phyloP scores from a whole-genome alignment of 2,888 invertebrate species.

The Macrosoma leucophasiata region DNA sequence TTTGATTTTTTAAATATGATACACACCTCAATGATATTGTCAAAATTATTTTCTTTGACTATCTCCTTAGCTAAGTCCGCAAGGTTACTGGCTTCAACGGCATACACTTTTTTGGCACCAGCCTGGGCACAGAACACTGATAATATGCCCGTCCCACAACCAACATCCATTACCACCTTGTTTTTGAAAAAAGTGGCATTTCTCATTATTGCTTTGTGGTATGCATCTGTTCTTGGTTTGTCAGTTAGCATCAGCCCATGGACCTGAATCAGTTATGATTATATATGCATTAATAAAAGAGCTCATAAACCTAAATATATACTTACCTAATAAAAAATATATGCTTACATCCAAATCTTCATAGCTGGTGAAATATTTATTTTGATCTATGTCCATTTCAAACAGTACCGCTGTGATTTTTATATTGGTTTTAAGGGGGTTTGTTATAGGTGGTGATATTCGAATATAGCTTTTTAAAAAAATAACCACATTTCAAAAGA shows the following conservation, averaged over 20 bases:
- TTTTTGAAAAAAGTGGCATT: slow-evolving; percentile 80
- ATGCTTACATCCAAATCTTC: slow-evolving; percentile 82
- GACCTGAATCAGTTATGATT: slow-evolving; percentile 70
- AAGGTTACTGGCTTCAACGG: slow-evolving; percentile 87
- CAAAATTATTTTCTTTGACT: slow-evolving; percentile 81
- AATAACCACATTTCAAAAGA: too few species aligned
- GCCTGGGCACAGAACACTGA: slow-evolving; percentile 93
- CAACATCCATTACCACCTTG: slow-evolving; percentile 90
- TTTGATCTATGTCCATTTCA: slow-evolving; percentile 35
- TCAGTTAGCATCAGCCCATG: slow-evolving; percentile 89
- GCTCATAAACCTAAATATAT: neutral
- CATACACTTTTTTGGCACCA: slow-evolving; percentile 91
- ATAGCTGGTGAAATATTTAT: slow-evolving; percentile 81
- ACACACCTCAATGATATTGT: slow-evolving; percentile 78
- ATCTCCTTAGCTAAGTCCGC: slow-evolving; percentile 79
- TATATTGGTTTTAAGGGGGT: neutral
- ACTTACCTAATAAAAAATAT: neutral
- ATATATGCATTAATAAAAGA: neutral
- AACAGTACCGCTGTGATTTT: too few species aligned
- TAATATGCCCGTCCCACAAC: slow-evolving; percentile 91
- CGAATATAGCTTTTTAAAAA: too few species aligned
- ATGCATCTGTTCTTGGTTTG: slow-evolving; percentile 83
- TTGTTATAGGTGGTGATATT: too few species aligned
- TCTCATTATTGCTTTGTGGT: slow-evolving; percentile 84
- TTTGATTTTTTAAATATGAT: neutral